These are phyloP conservation scores for Ashinkailepas kermadecensis DNA, from an alignment of 2,888 invertebrate species.

Conservation along the genomic window DNA sequence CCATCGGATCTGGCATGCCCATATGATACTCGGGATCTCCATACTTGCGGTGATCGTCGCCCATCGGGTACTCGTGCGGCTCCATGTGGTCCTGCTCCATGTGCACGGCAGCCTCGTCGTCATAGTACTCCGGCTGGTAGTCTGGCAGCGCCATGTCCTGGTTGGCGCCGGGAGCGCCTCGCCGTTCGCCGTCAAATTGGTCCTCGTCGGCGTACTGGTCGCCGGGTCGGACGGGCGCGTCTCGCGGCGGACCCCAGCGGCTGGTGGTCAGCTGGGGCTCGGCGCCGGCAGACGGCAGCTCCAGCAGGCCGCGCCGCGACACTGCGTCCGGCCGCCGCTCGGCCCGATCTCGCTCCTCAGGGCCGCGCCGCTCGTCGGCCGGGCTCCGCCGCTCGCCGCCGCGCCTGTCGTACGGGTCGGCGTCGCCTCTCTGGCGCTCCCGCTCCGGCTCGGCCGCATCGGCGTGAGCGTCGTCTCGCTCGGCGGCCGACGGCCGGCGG, in stretches of 20 bases:
- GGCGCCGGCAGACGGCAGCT: background rate
- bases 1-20: background rate
- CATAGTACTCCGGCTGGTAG: background rate
- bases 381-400: no score
- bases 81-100: background rate
- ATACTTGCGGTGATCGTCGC: background rate
- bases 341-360: no score
- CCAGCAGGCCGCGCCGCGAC: conserved; percentile 7
- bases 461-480: no score
- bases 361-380: no score
- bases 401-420: no score
- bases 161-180: background rate
- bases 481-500: no score
- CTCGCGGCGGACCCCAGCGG: no score
- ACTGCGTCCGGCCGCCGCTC: background rate
- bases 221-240: no score
- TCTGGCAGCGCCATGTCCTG: background rate
- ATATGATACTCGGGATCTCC: background rate
- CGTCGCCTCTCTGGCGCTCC: no score
- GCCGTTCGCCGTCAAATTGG: no score
- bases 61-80: background rate
- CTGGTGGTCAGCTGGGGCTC: background rate
- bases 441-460: no score
- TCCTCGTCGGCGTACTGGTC: background rate
- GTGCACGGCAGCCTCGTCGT: background rate